phyloP scores from a whole-genome alignment of 1,140 invertebrate genomes.

The Camponotus pennsylvanicus region DNA sequence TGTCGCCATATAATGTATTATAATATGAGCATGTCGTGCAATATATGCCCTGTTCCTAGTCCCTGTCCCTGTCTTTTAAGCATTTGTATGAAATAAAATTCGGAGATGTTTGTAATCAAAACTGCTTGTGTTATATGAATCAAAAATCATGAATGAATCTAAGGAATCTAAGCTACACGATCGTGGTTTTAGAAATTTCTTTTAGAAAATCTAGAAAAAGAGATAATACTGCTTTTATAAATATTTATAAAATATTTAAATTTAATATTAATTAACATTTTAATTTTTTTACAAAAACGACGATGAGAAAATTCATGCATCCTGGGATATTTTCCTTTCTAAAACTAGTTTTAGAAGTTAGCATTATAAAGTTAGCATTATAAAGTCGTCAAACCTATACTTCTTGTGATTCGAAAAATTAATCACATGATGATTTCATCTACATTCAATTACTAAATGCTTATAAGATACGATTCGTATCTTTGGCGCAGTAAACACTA shows the following conservation, averaged over 20 bases:
- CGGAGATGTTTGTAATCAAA: slow-evolving; percentile 44
- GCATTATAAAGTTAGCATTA: too few relatives aligned
- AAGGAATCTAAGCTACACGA: not conserved
- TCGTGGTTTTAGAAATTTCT: not conserved
- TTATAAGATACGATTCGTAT: not conserved
- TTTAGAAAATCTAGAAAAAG: slow-evolving; percentile 4
- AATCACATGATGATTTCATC: not conserved
- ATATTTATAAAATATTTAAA: not conserved
- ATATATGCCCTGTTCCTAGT: slow-evolving; percentile 60
- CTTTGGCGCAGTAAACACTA: not conserved
- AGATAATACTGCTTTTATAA: not conserved
- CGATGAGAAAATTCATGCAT: slow-evolving; percentile 15
- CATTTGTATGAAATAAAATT: slow-evolving; percentile 71
- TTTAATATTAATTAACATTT: not conserved
- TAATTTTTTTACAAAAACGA: too few relatives aligned
- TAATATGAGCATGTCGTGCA: slow-evolving; percentile 15
- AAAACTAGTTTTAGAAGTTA: too few relatives aligned
- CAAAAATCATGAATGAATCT: not conserved
- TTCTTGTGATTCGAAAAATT: too few relatives aligned
- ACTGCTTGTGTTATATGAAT: not conserved
- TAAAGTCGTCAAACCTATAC: too few relatives aligned
- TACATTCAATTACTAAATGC: slow-evolving; percentile 15
- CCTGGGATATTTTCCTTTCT: not conserved
- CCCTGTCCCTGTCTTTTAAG: slow-evolving; percentile 19
- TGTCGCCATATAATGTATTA: not conserved